Evolutionary conservation across 2,888 invertebrate genomes (phyloP).

Genomic region (Odontocerum albicorne): DNA sequence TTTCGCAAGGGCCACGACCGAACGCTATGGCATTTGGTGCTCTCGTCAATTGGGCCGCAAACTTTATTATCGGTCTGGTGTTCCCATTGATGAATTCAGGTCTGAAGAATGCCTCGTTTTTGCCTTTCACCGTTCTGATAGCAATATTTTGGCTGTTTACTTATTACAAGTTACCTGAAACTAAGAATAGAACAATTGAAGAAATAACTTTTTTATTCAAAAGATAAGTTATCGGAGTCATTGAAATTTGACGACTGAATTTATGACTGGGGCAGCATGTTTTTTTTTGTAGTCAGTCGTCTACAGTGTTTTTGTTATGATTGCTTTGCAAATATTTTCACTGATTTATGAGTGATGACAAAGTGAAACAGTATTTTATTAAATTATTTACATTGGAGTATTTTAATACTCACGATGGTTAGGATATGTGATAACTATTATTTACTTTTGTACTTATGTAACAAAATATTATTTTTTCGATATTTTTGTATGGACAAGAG

Average conservation of each 20-base stretch:
- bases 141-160: constrained; percentile 53
- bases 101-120: constrained; percentile 51
- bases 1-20: constrained; percentile 54
- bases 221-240: background rate
- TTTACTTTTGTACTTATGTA: too few relatives aligned
- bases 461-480: too few relatives aligned
- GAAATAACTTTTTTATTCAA: constrained; percentile 57
- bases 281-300: too few relatives aligned
- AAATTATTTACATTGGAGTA: too few relatives aligned
- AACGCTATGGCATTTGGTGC: constrained; percentile 57
- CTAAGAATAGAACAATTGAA: constrained; percentile 55
- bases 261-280: background rate
- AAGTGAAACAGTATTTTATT: too few relatives aligned
- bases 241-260: background rate
- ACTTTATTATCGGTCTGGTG: constrained; percentile 54
- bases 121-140: constrained; percentile 52
- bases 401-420: too few relatives aligned
- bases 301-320: too few relatives aligned
- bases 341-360: too few relatives aligned
- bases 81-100: constrained; percentile 47
- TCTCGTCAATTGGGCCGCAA: constrained; percentile 56
- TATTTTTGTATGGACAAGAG: too few relatives aligned
- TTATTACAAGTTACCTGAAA: constrained; percentile 54
- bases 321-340: too few relatives aligned
- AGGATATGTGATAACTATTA: too few relatives aligned